Conservation (phyloP, 2,888 invertebrate species). For the Lasioglossum calceatum region DNA sequence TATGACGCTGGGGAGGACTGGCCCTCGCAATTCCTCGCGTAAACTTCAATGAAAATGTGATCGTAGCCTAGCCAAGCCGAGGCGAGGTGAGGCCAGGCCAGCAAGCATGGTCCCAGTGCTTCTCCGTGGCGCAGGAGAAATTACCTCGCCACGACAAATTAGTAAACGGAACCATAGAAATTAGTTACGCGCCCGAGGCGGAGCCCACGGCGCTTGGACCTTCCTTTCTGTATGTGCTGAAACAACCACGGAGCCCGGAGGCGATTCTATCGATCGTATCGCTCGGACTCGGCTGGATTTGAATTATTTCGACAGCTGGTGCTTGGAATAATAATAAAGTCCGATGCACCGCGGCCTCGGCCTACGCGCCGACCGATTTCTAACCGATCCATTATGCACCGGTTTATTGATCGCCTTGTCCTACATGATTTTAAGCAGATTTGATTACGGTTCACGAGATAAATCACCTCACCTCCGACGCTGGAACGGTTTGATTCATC, state of each 20-base stretch:
- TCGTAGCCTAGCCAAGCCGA: constrained; percentile 26
- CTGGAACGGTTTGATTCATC: constrained; percentile 31
- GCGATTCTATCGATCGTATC: constrained; percentile 56
- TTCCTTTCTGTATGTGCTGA: constrained; percentile 20
- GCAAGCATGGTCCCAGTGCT: not conserved
- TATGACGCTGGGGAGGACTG: constrained; percentile 64
- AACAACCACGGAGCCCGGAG: constrained; percentile 31
- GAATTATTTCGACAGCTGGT: constrained; percentile 51
- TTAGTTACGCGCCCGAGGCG: constrained; percentile 51
- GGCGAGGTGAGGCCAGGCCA: not conserved
- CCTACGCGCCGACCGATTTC: constrained; percentile 28
- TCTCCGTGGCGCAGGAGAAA: constrained; percentile 43
- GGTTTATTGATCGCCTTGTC: constrained; percentile 45
- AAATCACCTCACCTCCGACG: constrained; percentile 33
- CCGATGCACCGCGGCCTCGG: not conserved
- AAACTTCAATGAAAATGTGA: constrained; percentile 73
- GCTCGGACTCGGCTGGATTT: constrained; percentile 32
- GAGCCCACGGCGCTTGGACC: constrained; percentile 2
- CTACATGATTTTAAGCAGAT: constrained; percentile 57
- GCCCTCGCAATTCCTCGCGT: constrained; percentile 64
- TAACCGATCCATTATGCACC: constrained; percentile 49
- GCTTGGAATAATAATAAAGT: constrained; percentile 60
- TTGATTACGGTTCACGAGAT: constrained; percentile 45
- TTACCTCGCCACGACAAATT: constrained; percentile 64
- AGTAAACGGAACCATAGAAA: constrained; percentile 66